phyloP scores from a whole-genome alignment of 2,888 invertebrate genomes.

The Eupithecia tripunctaria region DNA sequence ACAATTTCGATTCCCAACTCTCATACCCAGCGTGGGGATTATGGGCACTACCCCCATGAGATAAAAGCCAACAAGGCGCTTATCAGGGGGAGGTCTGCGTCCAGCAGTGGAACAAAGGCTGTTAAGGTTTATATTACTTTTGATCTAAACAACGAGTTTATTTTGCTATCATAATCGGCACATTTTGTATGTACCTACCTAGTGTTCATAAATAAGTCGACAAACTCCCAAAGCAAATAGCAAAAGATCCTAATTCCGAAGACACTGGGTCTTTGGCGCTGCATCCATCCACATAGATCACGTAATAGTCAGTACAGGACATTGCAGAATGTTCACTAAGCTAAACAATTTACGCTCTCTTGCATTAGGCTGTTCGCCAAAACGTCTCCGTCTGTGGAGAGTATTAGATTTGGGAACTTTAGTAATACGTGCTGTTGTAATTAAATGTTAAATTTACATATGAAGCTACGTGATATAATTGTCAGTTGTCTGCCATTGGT shows the following conservation, averaged over 20 bases:
- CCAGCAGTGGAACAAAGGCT: too few relatives aligned
- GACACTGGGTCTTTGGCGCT: neutral
- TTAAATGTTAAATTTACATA: neutral
- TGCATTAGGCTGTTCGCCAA: conserved; percentile 66
- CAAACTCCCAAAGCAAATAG: neutral
- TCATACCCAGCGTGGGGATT: too few relatives aligned
- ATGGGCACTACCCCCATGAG: too few relatives aligned
- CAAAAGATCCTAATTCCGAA: neutral
- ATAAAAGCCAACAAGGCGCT: too few relatives aligned
- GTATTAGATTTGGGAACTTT: conserved; percentile 24
- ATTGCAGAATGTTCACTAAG: conserved; percentile 42
- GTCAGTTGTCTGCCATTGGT: neutral
- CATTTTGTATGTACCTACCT: too few relatives aligned
- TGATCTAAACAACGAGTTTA: too few relatives aligned
- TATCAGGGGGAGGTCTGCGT: too few relatives aligned
- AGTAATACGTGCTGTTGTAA: conserved; percentile 1
- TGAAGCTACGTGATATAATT: neutral
- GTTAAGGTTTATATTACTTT: too few relatives aligned
- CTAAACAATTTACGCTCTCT: conserved; percentile 56
- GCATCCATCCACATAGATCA: conserved; percentile 15
- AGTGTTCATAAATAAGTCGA: too few relatives aligned
- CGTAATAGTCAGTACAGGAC: conserved; percentile 1
- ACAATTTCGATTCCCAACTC: too few relatives aligned
- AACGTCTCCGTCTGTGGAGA: conserved; percentile 54
- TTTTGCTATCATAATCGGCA: too few relatives aligned